phyloP scores from a whole-genome alignment of 2,888 invertebrate species.

The Apodemia mormo region DNA sequence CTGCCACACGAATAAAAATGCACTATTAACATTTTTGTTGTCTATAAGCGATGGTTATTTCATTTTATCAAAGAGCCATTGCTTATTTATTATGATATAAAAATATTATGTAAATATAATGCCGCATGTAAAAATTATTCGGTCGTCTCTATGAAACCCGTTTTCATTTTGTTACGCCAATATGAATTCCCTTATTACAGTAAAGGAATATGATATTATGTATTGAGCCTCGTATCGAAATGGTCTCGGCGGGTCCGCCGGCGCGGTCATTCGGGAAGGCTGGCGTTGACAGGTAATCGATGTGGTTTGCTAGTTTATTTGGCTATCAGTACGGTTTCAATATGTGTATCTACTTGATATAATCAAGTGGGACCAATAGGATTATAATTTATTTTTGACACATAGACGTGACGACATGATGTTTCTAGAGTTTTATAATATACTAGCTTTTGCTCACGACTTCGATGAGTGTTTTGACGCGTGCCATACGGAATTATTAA shows the following conservation, averaged over 20 bases:
- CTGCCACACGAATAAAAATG: no score
- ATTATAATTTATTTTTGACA: not conserved
- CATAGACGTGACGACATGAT: no score
- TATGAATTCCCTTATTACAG: slow-evolving; percentile 22
- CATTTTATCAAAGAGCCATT: no score
- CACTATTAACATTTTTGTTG: no score
- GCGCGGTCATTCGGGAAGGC: slow-evolving; percentile 67
- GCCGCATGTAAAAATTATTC: not conserved
- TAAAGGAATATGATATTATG: slow-evolving; percentile 28
- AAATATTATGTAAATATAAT: not conserved
- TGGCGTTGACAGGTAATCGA: slow-evolving; percentile 80
- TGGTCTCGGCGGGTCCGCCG: slow-evolving; percentile 51
- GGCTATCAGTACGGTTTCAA: slow-evolving; percentile 57
- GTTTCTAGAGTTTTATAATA: no score
- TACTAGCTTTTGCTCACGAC: no score
- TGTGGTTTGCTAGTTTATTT: slow-evolving; percentile 78
- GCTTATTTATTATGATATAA: no score
- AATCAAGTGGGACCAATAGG: not conserved
- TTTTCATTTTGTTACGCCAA: slow-evolving; percentile 21
- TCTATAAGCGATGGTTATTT: no score
- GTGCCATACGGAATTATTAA: no score
- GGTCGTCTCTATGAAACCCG: slow-evolving; percentile 6
- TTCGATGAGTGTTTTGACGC: no score
- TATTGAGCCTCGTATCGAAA: slow-evolving; percentile 25
- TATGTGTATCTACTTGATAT: slow-evolving; percentile 6